phyloP scores from a whole-genome alignment of 2,797 vertebrate species.

The Sebastes nivosus region DNA sequence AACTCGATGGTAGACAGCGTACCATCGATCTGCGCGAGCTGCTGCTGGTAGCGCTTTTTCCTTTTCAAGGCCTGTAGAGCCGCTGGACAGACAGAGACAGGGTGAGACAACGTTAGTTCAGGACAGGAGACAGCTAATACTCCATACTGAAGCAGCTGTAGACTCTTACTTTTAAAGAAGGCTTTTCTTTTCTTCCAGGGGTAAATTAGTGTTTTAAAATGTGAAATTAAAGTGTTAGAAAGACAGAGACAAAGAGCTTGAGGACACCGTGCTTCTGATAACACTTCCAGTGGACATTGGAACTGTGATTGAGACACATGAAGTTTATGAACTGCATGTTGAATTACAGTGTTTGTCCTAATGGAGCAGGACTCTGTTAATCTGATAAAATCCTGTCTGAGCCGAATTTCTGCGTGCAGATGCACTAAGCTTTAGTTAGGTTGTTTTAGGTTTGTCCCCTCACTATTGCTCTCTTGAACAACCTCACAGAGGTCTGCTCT shows the following conservation, averaged over 20 bases:
- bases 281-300: background rate
- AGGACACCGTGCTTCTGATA: background rate
- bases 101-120: background rate
- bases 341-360: background rate
- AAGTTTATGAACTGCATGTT: background rate
- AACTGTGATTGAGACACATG: background rate
- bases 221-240: background rate
- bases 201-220: background rate
- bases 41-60: conserved; percentile 96
- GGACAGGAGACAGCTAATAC: background rate
- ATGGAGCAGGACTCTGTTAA: conserved; percentile 10
- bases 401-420: conserved; percentile 5
- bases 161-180: no score
- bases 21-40: conserved; percentile 94
- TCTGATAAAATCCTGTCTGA: conserved; percentile 31
- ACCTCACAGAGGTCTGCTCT: background rate
- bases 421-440: background rate
- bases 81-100: conserved; percentile 70
- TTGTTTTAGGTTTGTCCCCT: background rate
- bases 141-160: background rate
- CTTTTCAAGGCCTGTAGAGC: conserved; percentile 95
- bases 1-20: conserved; percentile 96
- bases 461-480: background rate
- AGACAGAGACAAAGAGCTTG: background rate
- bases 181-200: background rate